Percentiles rank a stretch among this genome's conserved stretches.
phyloP scores from a whole-genome alignment of 2,888 invertebrate species.

The Eupithecia exiguata region DNA sequence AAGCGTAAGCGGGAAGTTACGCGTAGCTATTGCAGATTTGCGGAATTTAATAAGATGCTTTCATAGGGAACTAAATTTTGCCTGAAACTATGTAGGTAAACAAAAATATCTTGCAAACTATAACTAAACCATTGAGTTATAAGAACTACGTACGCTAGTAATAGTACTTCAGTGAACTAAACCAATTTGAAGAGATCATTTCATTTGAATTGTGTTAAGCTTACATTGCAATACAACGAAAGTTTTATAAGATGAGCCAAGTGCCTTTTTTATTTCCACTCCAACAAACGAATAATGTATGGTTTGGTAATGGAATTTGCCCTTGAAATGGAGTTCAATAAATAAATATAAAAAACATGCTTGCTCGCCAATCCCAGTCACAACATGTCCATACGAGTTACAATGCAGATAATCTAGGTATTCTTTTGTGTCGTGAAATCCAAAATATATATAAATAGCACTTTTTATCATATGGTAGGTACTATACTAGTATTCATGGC shows the following conservation, averaged over 20 bases:
- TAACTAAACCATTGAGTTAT: too few species aligned
- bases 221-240: background rate
- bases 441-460: conserved; percentile 11
- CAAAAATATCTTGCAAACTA: background rate
- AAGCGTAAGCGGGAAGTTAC: conserved; percentile 63
- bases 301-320: conserved; percentile 36
- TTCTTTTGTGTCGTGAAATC: conserved; percentile 23
- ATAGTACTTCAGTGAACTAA: too few species aligned
- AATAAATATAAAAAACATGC: conserved; percentile 30
- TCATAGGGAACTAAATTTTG: background rate
- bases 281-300: conserved; percentile 4
- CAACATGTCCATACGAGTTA: conserved; percentile 55
- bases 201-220: background rate
- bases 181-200: background rate
- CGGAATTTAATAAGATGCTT: conserved; percentile 43
- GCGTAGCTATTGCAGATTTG: conserved; percentile 45
- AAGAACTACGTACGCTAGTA: too few species aligned
- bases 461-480: background rate
- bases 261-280: background rate
- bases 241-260: background rate
- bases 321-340: conserved; percentile 38
- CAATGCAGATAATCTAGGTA: conserved; percentile 33
- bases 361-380: conserved; percentile 44
- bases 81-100: too few species aligned
- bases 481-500: background rate